Evolutionary conservation across 2,113 vertebrate species (phyloP), one percentile per base, ranked within the genome.

Genomic region (Actinemys pallida): DNA sequence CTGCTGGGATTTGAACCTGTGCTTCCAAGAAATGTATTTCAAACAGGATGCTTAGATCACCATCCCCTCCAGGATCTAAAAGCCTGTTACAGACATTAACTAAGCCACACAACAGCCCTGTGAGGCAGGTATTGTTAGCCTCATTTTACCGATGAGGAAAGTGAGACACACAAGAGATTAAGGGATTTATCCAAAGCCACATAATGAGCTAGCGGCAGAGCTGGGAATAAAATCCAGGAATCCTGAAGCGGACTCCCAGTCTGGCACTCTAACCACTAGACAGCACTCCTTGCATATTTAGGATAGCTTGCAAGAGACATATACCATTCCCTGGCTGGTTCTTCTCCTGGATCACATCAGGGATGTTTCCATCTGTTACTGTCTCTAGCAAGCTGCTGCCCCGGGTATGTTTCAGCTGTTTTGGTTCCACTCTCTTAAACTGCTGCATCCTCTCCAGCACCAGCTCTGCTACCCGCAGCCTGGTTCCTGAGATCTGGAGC

Each of bases 381-480:
- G 90, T 42, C 78, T 87, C 24, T 1, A 80, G 89, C 35, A 54
- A 59, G 13, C 42, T 42, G 24, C 65, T 88, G 3, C 56, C 65
- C 0, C 82, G 88, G 5, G 39, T 62, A 72, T 94, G 98, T 14
- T 95, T 95, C 94, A 99, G 96, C 81, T 96, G 99, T 81, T 98
- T 97, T 0, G 99, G 99, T 91, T 92, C 97, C 35, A 90, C 92
- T 94, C 99, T 99, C 97, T 98, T 99, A 97, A 99, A 99, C 94
- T 98, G 98, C 87, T 99, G 99, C 99, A 99, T 99, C 82, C 98
- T 98, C 87, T 97, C 97, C 49, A 99, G 95, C 29, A 99, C 99
- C 90, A 98, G 98, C 80, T 99, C 99, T 85, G 98, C 98, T 0
- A 98, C 96, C 3, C 97, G 69, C 52, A 93, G 20, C 45, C 90